Evolutionary conservation across 2,797 vertebrate genomes (phyloP).

Genomic region (Phalanger gymnotis): DNA sequence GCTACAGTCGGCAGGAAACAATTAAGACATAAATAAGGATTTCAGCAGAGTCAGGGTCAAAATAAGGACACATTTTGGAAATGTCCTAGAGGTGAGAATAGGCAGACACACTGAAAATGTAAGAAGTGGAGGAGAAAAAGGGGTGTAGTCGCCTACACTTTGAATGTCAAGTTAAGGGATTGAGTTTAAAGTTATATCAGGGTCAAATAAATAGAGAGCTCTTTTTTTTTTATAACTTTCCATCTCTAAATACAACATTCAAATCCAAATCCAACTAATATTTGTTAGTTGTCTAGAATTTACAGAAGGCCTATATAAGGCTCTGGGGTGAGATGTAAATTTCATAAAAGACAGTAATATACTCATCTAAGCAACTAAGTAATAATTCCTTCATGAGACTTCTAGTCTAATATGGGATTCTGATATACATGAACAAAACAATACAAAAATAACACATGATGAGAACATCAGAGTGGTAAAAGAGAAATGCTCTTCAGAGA

Average conservation of each 20-base stretch:
- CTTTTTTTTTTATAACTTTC: neutral
- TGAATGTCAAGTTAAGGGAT: neutral
- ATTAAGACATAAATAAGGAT: conserved; percentile 74
- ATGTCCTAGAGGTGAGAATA: conserved; percentile 51
- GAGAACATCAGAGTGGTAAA: neutral
- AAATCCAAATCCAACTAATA: neutral
- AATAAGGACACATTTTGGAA: conserved; percentile 70
- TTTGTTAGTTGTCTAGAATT: neutral
- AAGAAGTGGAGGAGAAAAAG: neutral
- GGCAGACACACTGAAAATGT: neutral
- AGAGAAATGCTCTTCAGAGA: neutral
- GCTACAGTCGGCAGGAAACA: conserved; percentile 68
- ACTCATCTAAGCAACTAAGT: neutral
- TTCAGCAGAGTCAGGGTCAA: conserved; percentile 71
- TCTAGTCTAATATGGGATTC: neutral
- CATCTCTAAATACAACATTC: neutral
- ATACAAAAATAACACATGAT: neutral
- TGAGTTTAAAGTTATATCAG: neutral
- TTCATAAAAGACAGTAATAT: neutral
- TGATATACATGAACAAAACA: neutral
- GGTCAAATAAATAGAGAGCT: neutral
- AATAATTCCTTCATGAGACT: neutral
- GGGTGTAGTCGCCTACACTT: neutral
- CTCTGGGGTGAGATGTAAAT: neutral
- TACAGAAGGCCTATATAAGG: neutral